A percentile compares a stretch with the other conserved stretches of the same genome.
These are phyloP conservation scores for Panagrolaimus sp. DNA, from an alignment of 1,140 invertebrate species.

Conservation along the genomic window DNA sequence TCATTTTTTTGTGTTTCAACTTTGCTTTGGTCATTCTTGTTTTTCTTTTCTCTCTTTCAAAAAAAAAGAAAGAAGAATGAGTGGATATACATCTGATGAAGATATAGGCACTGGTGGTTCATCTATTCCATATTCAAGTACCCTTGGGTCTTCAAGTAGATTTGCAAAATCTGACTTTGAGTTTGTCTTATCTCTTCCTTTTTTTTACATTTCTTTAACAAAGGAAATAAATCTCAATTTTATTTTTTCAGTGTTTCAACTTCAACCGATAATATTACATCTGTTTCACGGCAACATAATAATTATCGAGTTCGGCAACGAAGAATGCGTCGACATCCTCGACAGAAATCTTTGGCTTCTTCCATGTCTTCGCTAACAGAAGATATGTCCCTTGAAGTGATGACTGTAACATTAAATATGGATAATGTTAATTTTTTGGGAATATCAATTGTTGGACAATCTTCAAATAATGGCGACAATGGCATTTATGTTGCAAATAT, in stretches of 20 bases:
- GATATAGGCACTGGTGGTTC: background rate
- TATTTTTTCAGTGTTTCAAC: constrained; percentile 64
- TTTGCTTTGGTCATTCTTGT: background rate
- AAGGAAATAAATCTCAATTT: too few species aligned
- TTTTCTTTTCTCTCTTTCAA: background rate
- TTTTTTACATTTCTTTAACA: too few species aligned
- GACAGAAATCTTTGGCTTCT: constrained; percentile 66
- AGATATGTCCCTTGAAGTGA: constrained; percentile 97
- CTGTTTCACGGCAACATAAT: constrained; percentile 59
- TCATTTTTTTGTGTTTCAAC: constrained; percentile 8
- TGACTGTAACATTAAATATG: constrained; percentile 62
- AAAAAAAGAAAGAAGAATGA: background rate
- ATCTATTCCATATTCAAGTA: background rate
- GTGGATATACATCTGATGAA: constrained; percentile 15
- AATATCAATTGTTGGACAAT: constrained; percentile 84
- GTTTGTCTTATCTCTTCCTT: background rate
- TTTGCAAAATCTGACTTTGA: constrained; percentile 18
- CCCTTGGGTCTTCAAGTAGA: background rate
- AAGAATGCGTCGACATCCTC: constrained; percentile 59
- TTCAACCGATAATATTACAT: constrained; percentile 65
- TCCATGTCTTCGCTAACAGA: constrained; percentile 81
- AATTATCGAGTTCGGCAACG: constrained; percentile 60
- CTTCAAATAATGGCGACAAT: constrained; percentile 79
- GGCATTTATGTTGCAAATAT: constrained; percentile 97
- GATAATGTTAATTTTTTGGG: constrained; percentile 84